Evolutionary conservation across 2,888 invertebrate species (phyloP).

Genomic region (Heteromyza rotundicornis): DNA sequence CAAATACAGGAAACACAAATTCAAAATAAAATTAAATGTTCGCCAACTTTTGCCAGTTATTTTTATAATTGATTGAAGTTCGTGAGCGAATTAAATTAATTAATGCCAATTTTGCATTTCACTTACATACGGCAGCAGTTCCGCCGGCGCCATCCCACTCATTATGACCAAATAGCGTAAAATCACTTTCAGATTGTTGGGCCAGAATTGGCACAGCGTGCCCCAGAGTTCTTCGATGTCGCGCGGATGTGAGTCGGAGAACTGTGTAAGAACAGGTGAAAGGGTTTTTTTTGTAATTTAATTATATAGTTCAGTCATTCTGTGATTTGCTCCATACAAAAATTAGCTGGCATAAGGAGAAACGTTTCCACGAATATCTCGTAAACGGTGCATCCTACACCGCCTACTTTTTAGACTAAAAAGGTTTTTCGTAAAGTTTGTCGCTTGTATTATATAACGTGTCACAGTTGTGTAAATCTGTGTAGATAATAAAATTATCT

Average conservation of each 20-base stretch:
- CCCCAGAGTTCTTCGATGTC: slow-evolving; percentile 97
- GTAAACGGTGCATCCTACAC: no score
- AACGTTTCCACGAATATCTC: no score
- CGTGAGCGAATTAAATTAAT: neutral
- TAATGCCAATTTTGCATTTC: neutral
- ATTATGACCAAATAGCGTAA: slow-evolving; percentile 95
- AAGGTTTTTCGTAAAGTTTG: no score
- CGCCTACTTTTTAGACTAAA: no score
- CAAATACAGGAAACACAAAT: slow-evolving; percentile 5
- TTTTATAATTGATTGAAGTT: neutral
- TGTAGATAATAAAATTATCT: no score
- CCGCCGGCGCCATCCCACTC: slow-evolving; percentile 96
- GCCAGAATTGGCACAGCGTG: slow-evolving; percentile 93
- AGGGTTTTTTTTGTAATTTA: no score
- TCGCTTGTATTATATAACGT: no score
- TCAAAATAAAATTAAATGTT: slow-evolving; percentile 10
- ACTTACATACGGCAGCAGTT: slow-evolving; percentile 89
- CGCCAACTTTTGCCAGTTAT: neutral
- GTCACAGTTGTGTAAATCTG: no score
- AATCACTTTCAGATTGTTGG: slow-evolving; percentile 95
- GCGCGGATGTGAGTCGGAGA: slow-evolving; percentile 93
- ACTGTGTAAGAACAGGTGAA: slow-evolving; percentile 70
- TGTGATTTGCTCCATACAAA: no score
- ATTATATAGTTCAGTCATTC: no score
- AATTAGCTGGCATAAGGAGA: no score